Evolutionary conservation across 1,140 invertebrate species (phyloP).

Genomic region (Cylas formicarius): DNA sequence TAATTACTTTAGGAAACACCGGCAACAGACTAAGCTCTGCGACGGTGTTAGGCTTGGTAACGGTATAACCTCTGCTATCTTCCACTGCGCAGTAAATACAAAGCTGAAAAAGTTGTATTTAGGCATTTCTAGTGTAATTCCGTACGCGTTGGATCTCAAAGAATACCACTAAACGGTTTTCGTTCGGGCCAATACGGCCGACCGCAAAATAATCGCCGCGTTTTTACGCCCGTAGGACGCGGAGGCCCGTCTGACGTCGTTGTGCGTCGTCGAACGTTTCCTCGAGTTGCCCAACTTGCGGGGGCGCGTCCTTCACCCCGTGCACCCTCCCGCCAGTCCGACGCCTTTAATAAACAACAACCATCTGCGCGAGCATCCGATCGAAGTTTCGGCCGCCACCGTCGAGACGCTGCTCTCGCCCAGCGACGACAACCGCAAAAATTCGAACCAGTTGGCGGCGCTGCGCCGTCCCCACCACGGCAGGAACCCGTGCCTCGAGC

Average conservation of each 20-base stretch:
- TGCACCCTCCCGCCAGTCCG: slow-evolving; percentile 37
- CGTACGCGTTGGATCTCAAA: no score
- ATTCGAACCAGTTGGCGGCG: slow-evolving; percentile 45
- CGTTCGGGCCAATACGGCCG: no score
- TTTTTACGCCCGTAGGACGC: slow-evolving; percentile 78
- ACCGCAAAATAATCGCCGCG: no score
- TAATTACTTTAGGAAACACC: no score
- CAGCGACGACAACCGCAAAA: slow-evolving; percentile 46
- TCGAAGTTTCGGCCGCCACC: slow-evolving; percentile 37
- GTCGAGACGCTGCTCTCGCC: slow-evolving; percentile 45
- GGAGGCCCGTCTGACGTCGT: slow-evolving; percentile 80
- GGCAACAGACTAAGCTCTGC: no score
- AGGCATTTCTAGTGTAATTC: no score
- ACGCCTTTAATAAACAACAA: slow-evolving; percentile 40
- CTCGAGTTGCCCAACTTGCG: slow-evolving; percentile 61
- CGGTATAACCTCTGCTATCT: no score
- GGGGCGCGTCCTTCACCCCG: slow-evolving; percentile 33
- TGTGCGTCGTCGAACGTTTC: slow-evolving; percentile 83
- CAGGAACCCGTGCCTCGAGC: slow-evolving; percentile 79
- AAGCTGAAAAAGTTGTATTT: slow-evolving; percentile 4
- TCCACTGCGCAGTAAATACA: no score
- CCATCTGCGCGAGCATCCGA: slow-evolving; percentile 34
- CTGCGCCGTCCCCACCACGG: slow-evolving; percentile 72
- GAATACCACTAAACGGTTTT: no score
- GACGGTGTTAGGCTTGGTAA: no score